Evolutionary conservation across 2,797 vertebrate species (phyloP).

Genomic region (Pseudomugil gertrudae): DNA sequence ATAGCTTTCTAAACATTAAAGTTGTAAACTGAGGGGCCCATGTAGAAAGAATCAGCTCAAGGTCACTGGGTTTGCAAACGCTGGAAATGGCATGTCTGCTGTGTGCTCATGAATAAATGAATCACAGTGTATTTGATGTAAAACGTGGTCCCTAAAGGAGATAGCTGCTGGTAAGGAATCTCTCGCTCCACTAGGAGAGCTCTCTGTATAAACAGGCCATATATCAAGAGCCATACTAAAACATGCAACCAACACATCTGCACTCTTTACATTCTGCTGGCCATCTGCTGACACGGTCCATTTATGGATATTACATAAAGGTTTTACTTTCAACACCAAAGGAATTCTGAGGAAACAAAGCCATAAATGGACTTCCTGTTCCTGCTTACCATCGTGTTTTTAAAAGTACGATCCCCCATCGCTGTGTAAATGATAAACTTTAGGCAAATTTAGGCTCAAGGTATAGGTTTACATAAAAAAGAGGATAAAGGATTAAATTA

Average conservation of each 20-base stretch:
- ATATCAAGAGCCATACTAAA: constrained; percentile 48
- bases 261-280: constrained; percentile 47
- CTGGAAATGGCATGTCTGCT: constrained; percentile 24
- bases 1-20: constrained; percentile 9
- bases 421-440: background rate
- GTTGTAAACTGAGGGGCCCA: constrained; percentile 17
- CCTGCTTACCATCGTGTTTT: background rate
- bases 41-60: constrained; percentile 9
- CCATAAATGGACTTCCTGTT: constrained; percentile 47
- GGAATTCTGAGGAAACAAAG: background rate
- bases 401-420: background rate
- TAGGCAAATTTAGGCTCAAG: background rate
- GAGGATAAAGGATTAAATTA: too few species aligned
- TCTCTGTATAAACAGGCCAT: constrained; percentile 61
- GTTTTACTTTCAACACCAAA: constrained; percentile 12
- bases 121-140: constrained; percentile 19
- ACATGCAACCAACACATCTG: constrained; percentile 21
- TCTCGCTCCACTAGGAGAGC: constrained; percentile 56
- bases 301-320: constrained; percentile 49
- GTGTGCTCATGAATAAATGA: background rate
- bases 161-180: constrained; percentile 47
- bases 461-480: too few species aligned
- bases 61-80: constrained; percentile 8
- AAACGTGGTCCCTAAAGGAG: constrained; percentile 55
- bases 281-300: constrained; percentile 49